phyloP scores from a whole-genome alignment of 2,888 invertebrate genomes.

The Abrostola triplasia region DNA sequence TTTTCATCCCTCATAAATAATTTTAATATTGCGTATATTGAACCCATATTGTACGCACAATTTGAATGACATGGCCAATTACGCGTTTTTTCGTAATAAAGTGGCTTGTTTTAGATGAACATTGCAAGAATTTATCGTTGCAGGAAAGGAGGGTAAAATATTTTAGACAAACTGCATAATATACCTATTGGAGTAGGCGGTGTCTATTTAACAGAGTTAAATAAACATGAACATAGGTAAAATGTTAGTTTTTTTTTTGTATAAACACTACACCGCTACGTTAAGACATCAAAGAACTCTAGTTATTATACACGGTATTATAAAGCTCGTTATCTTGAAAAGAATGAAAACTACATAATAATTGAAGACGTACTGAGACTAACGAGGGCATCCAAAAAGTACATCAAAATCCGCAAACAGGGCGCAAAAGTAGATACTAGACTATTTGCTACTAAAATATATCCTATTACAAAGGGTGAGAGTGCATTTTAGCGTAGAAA shows the following conservation, averaged over 20 bases:
- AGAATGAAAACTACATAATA: conserved; percentile 54
- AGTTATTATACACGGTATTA: conserved; percentile 39
- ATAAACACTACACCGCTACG: conserved; percentile 5
- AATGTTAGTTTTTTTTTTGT: neutral
- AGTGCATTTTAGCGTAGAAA: conserved; percentile 56
- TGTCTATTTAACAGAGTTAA: too few species aligned
- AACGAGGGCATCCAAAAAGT: conserved; percentile 73
- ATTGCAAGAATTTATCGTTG: too few species aligned
- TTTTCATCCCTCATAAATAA: conserved; percentile 47
- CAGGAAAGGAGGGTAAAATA: too few species aligned
- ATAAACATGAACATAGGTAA: too few species aligned
- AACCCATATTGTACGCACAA: conserved; percentile 8
- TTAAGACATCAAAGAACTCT: conserved; percentile 23
- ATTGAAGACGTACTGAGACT: conserved; percentile 63
- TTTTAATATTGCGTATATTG: conserved; percentile 28
- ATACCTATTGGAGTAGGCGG: too few species aligned
- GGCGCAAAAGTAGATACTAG: conserved; percentile 57
- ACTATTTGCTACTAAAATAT: conserved; percentile 41
- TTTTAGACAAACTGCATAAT: too few species aligned
- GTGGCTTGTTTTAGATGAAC: too few species aligned
- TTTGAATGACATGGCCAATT: conserved; percentile 36
- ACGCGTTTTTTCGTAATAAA: conserved; percentile 11
- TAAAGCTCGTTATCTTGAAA: conserved; percentile 35
- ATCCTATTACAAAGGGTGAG: conserved; percentile 52
- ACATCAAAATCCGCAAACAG: conserved; percentile 67